phyloP scores from a whole-genome alignment of 2,797 vertebrate genomes.

The Squalus acanthias region DNA sequence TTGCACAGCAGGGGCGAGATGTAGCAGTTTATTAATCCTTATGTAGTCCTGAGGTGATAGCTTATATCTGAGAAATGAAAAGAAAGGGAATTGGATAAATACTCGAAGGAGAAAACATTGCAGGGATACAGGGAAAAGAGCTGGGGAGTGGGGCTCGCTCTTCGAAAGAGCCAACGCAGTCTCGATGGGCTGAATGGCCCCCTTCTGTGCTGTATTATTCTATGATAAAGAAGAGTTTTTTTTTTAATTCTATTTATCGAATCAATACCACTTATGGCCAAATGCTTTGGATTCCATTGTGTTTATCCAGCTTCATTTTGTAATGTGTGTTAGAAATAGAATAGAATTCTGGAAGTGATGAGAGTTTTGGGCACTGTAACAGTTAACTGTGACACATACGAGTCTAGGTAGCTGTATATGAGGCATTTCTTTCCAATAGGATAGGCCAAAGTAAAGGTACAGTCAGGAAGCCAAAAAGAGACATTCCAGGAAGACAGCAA shows the following conservation, averaged over 20 bases:
- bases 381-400: constrained; percentile 3
- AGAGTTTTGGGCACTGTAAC: background rate
- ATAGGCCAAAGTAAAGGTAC: constrained; percentile 8
- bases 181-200: background rate
- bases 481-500: constrained; percentile 34
- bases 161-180: background rate
- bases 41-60: background rate
- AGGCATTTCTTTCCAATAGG: constrained; percentile 9
- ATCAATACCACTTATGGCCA: background rate
- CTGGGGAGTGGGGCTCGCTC: background rate
- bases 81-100: background rate
- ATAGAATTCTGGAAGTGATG: background rate
- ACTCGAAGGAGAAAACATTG: background rate
- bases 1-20: background rate
- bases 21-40: background rate
- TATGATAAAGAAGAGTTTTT: background rate
- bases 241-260: background rate
- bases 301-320: background rate
- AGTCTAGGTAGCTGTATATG: background rate
- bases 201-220: background rate
- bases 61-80: background rate
- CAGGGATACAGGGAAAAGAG: background rate
- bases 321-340: background rate
- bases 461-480: constrained; percentile 12
- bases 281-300: background rate